These are phyloP conservation scores for Euzetes globulus DNA, from an alignment of 2,888 invertebrate genomes.

Conservation along the genomic window DNA sequence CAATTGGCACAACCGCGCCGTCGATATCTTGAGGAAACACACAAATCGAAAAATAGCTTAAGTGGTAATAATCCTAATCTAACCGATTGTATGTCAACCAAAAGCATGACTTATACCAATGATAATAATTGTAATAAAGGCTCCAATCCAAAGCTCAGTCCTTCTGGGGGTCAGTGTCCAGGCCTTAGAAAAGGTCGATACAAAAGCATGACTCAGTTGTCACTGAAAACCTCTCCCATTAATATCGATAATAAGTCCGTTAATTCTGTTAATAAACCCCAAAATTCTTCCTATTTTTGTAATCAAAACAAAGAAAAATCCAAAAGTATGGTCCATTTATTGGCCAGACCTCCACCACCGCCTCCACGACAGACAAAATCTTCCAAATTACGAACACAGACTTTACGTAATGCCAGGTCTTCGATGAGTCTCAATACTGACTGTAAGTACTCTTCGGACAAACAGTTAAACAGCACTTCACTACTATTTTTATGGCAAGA, in stretches of 20 bases:
- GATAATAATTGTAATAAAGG: background rate
- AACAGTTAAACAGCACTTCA: background rate
- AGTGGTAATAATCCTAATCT: slow-evolving; percentile 18
- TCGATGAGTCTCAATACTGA: background rate
- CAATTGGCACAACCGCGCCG: slow-evolving; percentile 64
- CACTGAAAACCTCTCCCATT: background rate
- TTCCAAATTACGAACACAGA: slow-evolving; percentile 41
- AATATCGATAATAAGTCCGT: background rate
- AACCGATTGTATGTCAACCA: background rate
- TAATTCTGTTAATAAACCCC: background rate
- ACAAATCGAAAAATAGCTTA: slow-evolving; percentile 3
- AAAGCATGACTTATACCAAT: slow-evolving; percentile 23
- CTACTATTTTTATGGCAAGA: too few species aligned
- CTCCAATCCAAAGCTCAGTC: background rate
- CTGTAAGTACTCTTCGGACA: slow-evolving; percentile 16
- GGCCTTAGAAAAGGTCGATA: background rate
- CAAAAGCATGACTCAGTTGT: slow-evolving; percentile 30
- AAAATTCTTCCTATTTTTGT: background rate
- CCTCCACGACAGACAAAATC: slow-evolving; percentile 39
- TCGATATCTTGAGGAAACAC: slow-evolving; percentile 37
- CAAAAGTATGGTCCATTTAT: slow-evolving; percentile 41
- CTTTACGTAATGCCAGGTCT: slow-evolving; percentile 5
- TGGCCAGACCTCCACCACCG: slow-evolving; percentile 27
- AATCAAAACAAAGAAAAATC: slow-evolving; percentile 34
- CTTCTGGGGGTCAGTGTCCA: background rate